A percentile compares a stretch with the other conserved stretches of the same genome.
Evolutionary conservation across 2,113 vertebrate species (phyloP).

Genomic region (Lontra canadensis): DNA sequence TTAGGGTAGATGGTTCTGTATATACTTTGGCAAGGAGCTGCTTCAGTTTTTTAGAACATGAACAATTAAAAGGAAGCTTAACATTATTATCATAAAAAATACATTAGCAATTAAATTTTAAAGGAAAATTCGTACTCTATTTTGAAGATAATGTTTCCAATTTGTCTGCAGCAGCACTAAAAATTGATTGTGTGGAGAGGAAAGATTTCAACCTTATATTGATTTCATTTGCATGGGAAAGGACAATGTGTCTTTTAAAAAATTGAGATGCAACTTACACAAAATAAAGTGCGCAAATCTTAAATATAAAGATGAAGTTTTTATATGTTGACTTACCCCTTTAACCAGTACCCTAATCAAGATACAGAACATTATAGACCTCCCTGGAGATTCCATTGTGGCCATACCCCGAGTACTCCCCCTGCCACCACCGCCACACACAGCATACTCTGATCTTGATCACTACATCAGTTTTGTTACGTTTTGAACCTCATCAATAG

Average conservation of each 20-base stretch:
- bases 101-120: background rate
- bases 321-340: background rate
- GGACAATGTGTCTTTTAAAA: background rate
- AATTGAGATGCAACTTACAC: background rate
- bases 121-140: background rate
- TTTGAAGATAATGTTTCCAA: background rate
- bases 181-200: background rate
- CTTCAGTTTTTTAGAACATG: background rate
- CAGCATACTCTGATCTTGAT: background rate
- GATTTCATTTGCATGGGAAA: background rate
- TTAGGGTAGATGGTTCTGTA: background rate
- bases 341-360: background rate
- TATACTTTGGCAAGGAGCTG: background rate
- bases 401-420: background rate
- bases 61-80: background rate
- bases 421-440: background rate
- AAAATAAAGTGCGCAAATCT: background rate
- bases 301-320: background rate
- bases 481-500: background rate
- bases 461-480: background rate
- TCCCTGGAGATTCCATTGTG: background rate
- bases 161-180: background rate
- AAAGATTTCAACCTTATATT: background rate
- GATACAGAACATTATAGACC: background rate
- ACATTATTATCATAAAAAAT: constrained; percentile 1